phyloP scores from a whole-genome alignment of 2,888 invertebrate genomes.

The Trissonchulus latispiculum region DNA sequence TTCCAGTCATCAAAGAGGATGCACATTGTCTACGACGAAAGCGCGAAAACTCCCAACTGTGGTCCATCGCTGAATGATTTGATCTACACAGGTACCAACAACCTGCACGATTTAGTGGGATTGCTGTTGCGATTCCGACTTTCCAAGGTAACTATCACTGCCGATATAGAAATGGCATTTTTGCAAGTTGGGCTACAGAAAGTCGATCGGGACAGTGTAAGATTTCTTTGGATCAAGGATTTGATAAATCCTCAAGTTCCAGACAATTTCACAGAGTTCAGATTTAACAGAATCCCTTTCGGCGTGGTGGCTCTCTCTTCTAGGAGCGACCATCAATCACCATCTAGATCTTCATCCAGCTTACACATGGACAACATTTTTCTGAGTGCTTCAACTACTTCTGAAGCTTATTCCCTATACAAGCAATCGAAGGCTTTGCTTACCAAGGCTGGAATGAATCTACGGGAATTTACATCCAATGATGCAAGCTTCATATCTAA shows the following conservation, averaged over 20 bases:
- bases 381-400: too few species aligned
- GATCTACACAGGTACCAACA: slow-evolving; percentile 26
- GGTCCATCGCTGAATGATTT: slow-evolving; percentile 30
- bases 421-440: too few species aligned
- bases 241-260: slow-evolving; percentile 10
- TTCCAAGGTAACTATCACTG: too few species aligned
- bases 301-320: slow-evolving; percentile 28
- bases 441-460: slow-evolving; percentile 2
- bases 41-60: slow-evolving; percentile 10
- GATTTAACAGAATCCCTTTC: too few species aligned
- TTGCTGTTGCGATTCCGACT: too few species aligned
- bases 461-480: too few species aligned
- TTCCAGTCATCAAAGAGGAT: slow-evolving; percentile 1
- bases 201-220: too few species aligned
- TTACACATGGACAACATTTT: not conserved
- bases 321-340: slow-evolving; percentile 15
- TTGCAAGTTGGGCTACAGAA: too few species aligned
- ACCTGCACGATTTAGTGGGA: slow-evolving; percentile 23
- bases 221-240: slow-evolving; percentile 27
- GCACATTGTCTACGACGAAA: slow-evolving; percentile 5
- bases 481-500: too few species aligned
- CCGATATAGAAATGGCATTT: too few species aligned
- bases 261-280: slow-evolving; percentile 9
- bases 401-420: too few species aligned
- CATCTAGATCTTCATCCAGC: not conserved